Evolutionary conservation across 2,888 invertebrate species (phyloP).

Genomic region (Lottia gigantea): DNA sequence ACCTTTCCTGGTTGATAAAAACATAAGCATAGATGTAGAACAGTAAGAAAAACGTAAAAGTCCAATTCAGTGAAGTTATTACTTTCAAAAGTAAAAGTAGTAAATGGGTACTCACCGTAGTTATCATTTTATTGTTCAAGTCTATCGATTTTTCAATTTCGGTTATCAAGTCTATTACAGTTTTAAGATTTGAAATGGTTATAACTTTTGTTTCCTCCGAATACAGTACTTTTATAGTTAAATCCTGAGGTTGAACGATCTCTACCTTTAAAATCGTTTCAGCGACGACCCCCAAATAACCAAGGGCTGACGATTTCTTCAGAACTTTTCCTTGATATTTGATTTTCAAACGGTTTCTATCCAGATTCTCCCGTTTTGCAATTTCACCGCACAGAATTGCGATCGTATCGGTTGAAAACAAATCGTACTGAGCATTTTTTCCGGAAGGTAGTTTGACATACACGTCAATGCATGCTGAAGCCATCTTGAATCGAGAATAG

Average conservation of each 20-base stretch:
- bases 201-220: not conserved
- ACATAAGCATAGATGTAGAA: slow-evolving; percentile 24
- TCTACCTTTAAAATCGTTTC: slow-evolving; percentile 61
- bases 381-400: slow-evolving; percentile 36
- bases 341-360: slow-evolving; percentile 38
- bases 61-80: too few relatives aligned
- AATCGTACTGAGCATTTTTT: slow-evolving; percentile 39
- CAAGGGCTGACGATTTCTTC: slow-evolving; percentile 42
- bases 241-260: slow-evolving; percentile 38
- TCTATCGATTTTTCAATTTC: not conserved
- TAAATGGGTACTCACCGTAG: not conserved
- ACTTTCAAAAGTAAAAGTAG: not conserved
- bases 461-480: slow-evolving; percentile 41
- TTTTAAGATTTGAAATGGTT: not conserved
- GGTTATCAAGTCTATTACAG: not conserved
- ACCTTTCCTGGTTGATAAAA: slow-evolving; percentile 19
- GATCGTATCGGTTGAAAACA: slow-evolving; percentile 36
- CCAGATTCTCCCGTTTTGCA: slow-evolving; percentile 42
- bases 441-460: slow-evolving; percentile 55
- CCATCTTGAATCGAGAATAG: slow-evolving; percentile 31
- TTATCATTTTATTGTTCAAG: not conserved
- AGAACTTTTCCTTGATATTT: slow-evolving; percentile 61
- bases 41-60: too few relatives aligned
- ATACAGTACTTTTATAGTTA: not conserved
- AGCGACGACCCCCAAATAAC: slow-evolving; percentile 51